Evolutionary conservation across 2,113 vertebrate species (phyloP).

Genomic region (Conger conger): DNA sequence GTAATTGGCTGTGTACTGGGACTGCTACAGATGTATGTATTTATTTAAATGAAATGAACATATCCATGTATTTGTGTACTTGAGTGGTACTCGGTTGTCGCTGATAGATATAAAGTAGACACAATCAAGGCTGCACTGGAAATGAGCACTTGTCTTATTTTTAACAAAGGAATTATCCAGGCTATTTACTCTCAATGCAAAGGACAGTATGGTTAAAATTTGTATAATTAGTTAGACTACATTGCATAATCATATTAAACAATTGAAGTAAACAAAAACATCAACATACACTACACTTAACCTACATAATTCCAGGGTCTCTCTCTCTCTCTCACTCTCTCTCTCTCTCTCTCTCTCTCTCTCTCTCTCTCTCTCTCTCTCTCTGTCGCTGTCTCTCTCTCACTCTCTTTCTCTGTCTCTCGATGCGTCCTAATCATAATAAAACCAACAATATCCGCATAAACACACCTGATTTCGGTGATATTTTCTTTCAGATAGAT

Average conservation of each 20-base stretch:
- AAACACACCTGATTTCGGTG: slow-evolving; percentile 2
- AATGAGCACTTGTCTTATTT: not conserved
- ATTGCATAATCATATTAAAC: too few relatives aligned
- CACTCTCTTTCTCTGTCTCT: not conserved
- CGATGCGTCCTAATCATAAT: slow-evolving; percentile 15
- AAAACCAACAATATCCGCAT: slow-evolving; percentile 15
- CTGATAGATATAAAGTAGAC: not conserved
- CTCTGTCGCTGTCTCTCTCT: slow-evolving; percentile 4
- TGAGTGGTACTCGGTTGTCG: not conserved
- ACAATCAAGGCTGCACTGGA: not conserved
- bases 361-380: slow-evolving; percentile 5
- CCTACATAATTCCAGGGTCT: not conserved
- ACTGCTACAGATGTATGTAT: slow-evolving; percentile 62
- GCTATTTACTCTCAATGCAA: not conserved
- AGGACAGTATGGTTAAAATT: not conserved
- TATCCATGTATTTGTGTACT: not conserved
- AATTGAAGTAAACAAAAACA: not conserved
- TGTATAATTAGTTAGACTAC: too few relatives aligned
- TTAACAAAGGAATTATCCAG: not conserved
- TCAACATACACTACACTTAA: not conserved
- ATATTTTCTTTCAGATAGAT: slow-evolving; percentile 3
- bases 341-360: not conserved
- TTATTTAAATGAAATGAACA: not conserved
- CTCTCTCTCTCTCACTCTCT: not conserved
- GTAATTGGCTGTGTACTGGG: slow-evolving; percentile 68